Percentiles rank a stretch among this genome's conserved stretches.
phyloP scores from a whole-genome alignment of 2,797 vertebrate species.

The Sphenodon punctatus region DNA sequence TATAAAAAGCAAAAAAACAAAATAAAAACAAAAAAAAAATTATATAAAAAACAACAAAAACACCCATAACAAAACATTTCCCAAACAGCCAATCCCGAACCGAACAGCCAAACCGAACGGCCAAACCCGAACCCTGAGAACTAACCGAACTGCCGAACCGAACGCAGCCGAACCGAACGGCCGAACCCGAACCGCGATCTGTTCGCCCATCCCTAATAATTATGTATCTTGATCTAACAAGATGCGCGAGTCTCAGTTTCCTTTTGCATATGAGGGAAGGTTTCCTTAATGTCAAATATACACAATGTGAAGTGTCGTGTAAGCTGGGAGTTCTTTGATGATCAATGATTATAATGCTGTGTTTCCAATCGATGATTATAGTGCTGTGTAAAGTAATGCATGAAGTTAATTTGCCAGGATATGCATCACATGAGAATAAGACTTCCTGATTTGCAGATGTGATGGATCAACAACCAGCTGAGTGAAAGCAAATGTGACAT shows the following conservation, averaged over 20 bases:
- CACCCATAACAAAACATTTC: too few relatives aligned
- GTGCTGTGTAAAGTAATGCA: background rate
- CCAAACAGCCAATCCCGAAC: too few relatives aligned
- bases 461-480: background rate
- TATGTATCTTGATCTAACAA: constrained; percentile 1
- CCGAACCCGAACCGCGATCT: too few relatives aligned
- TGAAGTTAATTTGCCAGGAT: background rate
- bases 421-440: background rate
- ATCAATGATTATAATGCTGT: background rate
- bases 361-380: too few relatives aligned
- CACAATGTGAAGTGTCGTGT: background rate
- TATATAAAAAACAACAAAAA: too few relatives aligned
- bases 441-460: background rate
- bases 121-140: too few relatives aligned
- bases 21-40: too few relatives aligned
- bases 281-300: background rate
- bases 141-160: too few relatives aligned
- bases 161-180: too few relatives aligned
- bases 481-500: background rate
- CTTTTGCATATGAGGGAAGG: background rate
- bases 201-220: too few relatives aligned
- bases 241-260: fast-evolving
- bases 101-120: too few relatives aligned
- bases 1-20: too few relatives aligned
- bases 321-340: background rate